Base-by-base conservation (phyloP, 2,113 vertebrate genomes). In the Xenopus borealis region DNA sequence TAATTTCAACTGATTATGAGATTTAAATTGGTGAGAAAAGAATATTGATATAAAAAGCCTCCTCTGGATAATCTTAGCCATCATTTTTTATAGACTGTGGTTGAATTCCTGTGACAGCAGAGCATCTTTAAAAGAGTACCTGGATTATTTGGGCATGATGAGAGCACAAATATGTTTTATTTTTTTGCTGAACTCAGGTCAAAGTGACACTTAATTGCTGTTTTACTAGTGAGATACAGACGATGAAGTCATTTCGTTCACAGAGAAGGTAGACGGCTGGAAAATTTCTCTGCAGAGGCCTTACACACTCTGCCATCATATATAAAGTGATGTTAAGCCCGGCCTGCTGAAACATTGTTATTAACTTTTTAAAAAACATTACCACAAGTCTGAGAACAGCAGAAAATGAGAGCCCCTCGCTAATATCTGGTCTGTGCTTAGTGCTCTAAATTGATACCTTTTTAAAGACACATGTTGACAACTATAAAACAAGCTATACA, bases 401-500 rank as follows among this genome's bases (percentile, higher is more conserved):
- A 64, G 69, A 18, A 19, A 64, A 44, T 18, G 13, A 70, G 45
- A 45, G 57, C 67, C 50, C 46, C 45, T 69, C 59, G 2, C 58
- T 67, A 55, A 69, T 50, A 76, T 69, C 47, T 64, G 55, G 59
- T 33, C 66, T 70, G 61, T 62, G 74, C 63, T 63, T 45, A 64
- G 74, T 30, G 10, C 33, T 70, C 40, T 69, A 64, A 70, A 77
- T 77, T 69, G 66, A 76, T 76, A 53, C 58, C 62, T 40, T 69
- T 40, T 47, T 55, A 62, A 62, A 16, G 65, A 66, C 46, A 40
- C 0, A 62, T 73, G 14, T 69, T 78, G 45, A 61, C 69, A 78
- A 79, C 1, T 77, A 58, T 81, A 80, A 80, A 75, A 57, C 72
- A 64, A 33, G 33, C 65, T 68, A 65, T 71, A 82, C 80, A 69